These are phyloP conservation scores for Mormyrus iriodes DNA, from an alignment of 2,113 vertebrate genomes.

Conservation along the genomic window DNA sequence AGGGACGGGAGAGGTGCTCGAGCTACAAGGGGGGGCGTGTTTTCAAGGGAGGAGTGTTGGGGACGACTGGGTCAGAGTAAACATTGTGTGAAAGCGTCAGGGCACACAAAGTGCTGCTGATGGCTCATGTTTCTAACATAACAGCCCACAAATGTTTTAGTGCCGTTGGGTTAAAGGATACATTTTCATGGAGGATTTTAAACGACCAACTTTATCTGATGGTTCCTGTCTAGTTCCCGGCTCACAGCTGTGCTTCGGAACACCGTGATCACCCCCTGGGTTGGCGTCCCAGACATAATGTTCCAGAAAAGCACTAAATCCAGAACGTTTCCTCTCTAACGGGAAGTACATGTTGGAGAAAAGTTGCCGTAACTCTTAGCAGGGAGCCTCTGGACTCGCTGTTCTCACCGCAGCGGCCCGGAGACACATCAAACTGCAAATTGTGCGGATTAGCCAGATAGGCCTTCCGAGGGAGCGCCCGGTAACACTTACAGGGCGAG, in stretches of 20 bases:
- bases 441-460: not conserved
- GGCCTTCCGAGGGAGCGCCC: not conserved
- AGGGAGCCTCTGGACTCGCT: not conserved
- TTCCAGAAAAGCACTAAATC: not conserved
- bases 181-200: not conserved
- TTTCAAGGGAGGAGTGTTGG: not conserved
- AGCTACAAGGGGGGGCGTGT: slow-evolving; percentile 11
- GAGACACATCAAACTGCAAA: not conserved
- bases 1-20: slow-evolving; percentile 11
- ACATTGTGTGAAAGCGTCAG: not conserved
- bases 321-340: not conserved
- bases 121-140: not conserved
- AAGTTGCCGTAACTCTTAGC: not conserved
- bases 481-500: not conserved
- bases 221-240: not conserved
- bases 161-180: not conserved
- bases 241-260: not conserved
- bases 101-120: not conserved
- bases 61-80: not conserved
- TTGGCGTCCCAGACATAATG: not conserved
- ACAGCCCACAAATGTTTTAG: not conserved
- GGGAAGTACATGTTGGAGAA: not conserved
- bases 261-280: not conserved
- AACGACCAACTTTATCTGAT: not conserved
- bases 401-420: not conserved